Conservation (phyloP, 2,888 invertebrate genomes). For the Rhopalosiphum nymphaeae region DNA sequence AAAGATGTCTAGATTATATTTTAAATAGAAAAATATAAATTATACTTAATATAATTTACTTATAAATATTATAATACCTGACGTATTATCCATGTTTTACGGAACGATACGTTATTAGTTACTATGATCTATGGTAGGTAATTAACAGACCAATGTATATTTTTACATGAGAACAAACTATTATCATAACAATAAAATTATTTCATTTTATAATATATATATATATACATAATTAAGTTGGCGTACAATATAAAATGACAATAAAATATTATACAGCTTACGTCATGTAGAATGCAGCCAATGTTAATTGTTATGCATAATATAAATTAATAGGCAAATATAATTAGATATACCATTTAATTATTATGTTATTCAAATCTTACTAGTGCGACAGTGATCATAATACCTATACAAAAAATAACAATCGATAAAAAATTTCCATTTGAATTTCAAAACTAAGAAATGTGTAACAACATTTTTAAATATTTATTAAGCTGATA, state of each 20-base stretch:
- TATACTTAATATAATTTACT: not conserved
- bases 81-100: not conserved
- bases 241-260: too few species aligned
- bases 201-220: too few species aligned
- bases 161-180: too few species aligned
- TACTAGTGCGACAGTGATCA: not conserved
- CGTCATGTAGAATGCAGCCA: too few species aligned
- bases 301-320: too few species aligned
- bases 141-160: too few species aligned
- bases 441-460: not conserved
- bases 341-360: too few species aligned
- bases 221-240: too few species aligned
- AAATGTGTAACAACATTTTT: not conserved
- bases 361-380: not conserved
- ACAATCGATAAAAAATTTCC: not conserved
- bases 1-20: not conserved
- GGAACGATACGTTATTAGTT: not conserved
- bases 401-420: not conserved
- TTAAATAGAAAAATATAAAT: not conserved
- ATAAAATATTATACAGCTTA: too few species aligned
- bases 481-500: not conserved
- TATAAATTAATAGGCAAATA: too few species aligned
- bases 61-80: not conserved
- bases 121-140: not conserved
- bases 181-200: too few species aligned